Evolutionary conservation across 2,888 invertebrate species (phyloP).

Genomic region (Poecilus cupreus): DNA sequence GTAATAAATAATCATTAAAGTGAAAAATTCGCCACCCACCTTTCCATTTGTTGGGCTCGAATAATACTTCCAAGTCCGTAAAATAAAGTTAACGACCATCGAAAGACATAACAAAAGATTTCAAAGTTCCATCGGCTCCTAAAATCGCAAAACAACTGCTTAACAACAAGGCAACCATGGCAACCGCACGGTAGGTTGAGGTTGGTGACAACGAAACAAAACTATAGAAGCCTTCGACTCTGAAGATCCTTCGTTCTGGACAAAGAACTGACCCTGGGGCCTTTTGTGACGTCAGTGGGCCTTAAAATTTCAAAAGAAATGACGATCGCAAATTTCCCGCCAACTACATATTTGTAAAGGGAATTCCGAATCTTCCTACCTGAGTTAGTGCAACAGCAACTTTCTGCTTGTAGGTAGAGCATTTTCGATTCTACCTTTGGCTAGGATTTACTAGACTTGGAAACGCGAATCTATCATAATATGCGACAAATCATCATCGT

Average conservation of each 20-base stretch:
- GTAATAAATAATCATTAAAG: conserved; percentile 29
- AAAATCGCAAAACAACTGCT: conserved; percentile 12
- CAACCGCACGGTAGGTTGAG: conserved; percentile 21
- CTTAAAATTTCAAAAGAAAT: conserved; percentile 28
- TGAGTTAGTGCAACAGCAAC: background rate
- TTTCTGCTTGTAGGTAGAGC: background rate
- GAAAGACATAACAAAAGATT: conserved; percentile 15
- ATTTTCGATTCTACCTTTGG: background rate
- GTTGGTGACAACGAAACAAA: conserved; percentile 33
- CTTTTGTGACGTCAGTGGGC: conserved; percentile 10
- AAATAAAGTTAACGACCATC: conserved; percentile 34
- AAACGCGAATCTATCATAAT: too few species aligned
- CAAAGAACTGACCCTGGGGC: conserved; percentile 27
- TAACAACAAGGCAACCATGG: conserved; percentile 12
- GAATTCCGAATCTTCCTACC: conserved; percentile 26
- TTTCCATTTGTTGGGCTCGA: conserved; percentile 20
- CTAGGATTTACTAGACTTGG: background rate
- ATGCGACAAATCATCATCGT: too few species aligned
- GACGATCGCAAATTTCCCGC: conserved; percentile 35
- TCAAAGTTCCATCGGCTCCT: background rate
- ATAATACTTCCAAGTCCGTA: conserved; percentile 5
- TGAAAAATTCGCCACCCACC: conserved; percentile 14
- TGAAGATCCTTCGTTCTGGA: conserved; percentile 20
- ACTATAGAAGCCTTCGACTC: conserved; percentile 25
- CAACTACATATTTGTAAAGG: conserved; percentile 1